Conservation (phyloP, 2,888 invertebrate genomes). For the Drosophila paracracens region DNA sequence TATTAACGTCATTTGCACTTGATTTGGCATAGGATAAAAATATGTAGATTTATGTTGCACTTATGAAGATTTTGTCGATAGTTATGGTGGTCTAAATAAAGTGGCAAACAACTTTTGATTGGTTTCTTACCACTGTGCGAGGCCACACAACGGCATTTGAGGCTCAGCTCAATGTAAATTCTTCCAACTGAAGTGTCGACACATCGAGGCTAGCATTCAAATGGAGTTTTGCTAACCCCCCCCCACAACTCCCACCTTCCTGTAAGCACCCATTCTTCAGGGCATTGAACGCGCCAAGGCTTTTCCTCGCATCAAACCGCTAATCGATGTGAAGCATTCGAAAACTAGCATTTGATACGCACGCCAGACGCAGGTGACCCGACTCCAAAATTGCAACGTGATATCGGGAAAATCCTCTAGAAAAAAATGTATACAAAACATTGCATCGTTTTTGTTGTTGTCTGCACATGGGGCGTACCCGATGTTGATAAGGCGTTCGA, state of each 20-base stretch:
- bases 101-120: not conserved
- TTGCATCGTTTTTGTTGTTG: constrained; percentile 24
- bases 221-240: constrained; percentile 17
- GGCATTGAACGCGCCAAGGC: constrained; percentile 69
- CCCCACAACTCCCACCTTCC: not conserved
- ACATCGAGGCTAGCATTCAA: constrained; percentile 50
- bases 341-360: constrained; percentile 46
- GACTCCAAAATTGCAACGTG: constrained; percentile 65
- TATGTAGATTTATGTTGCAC: not conserved
- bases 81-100: not conserved
- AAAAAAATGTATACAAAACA: constrained; percentile 11
- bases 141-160: constrained; percentile 61
- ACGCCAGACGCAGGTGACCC: constrained; percentile 75
- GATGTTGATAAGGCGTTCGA: constrained; percentile 11
- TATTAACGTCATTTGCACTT: not conserved
- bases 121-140: constrained; percentile 40
- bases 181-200: constrained; percentile 49
- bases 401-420: constrained; percentile 10
- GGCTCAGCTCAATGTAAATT: constrained; percentile 46
- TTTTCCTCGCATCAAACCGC: constrained; percentile 70
- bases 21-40: not conserved
- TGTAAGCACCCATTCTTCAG: constrained; percentile 4
- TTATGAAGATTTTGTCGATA: not conserved
- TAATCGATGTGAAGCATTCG: constrained; percentile 32
- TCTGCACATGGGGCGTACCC: constrained; percentile 31